These are phyloP conservation scores for Limnodromus scolopaceus DNA, from an alignment of 2,797 vertebrate genomes.

Conservation along the genomic window DNA sequence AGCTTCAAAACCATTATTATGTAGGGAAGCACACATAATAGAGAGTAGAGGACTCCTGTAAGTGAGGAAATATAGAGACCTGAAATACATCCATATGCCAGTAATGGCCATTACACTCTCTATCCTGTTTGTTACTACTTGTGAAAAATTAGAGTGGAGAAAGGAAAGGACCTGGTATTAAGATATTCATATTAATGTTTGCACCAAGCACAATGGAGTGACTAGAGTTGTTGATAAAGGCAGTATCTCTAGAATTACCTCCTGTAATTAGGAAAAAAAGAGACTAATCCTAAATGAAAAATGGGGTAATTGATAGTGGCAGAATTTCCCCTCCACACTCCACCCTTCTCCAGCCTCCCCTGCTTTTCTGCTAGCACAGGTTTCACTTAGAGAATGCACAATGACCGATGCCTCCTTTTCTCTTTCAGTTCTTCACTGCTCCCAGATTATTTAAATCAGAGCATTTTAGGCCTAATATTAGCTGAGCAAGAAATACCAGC, in stretches of 20 bases:
- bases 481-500: neutral
- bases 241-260: neutral
- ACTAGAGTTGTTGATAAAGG: neutral
- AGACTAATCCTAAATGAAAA: neutral
- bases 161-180: neutral
- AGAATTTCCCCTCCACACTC: neutral
- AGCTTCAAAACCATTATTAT: neutral
- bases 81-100: neutral
- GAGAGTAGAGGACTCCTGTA: neutral
- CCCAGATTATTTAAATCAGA: neutral
- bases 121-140: neutral
- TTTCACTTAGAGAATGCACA: neutral
- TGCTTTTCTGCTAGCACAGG: neutral
- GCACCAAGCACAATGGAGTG: rapidly evolving
- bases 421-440: neutral
- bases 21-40: neutral
- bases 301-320: neutral
- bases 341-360: neutral
- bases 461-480: neutral
- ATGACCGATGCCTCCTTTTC: neutral
- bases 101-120: neutral
- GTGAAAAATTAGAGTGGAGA: neutral
- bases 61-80: neutral
- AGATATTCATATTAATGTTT: neutral
- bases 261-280: neutral